These are phyloP conservation scores for Chaetura pelagica DNA, from an alignment of 2,113 vertebrate species.

Conservation along the genomic window DNA sequence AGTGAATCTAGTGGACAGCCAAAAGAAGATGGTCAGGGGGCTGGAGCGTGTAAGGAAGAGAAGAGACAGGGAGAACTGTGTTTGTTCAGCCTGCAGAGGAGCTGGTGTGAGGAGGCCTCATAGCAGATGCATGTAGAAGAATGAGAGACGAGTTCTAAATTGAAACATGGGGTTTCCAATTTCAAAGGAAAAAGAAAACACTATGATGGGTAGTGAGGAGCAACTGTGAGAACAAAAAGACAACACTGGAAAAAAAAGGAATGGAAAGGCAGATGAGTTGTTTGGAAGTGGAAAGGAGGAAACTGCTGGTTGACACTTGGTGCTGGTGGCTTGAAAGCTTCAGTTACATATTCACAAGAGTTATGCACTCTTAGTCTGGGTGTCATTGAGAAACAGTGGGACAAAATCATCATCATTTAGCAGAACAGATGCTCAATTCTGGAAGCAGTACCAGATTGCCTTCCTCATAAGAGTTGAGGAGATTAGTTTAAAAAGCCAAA, in stretches of 20 bases:
- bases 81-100: background rate
- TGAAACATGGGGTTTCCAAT: background rate
- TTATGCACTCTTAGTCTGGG: background rate
- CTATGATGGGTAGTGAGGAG: background rate
- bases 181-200: background rate
- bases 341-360: background rate
- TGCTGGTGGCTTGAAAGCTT: background rate
- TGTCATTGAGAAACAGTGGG: background rate
- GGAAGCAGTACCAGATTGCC: background rate
- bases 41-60: rapidly evolving
- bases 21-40: background rate
- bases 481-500: background rate
- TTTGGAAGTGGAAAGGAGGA: background rate
- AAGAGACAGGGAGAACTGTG: background rate
- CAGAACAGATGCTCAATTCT: background rate
- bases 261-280: background rate
- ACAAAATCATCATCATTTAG: background rate
- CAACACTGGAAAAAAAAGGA: background rate
- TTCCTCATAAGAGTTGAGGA: background rate
- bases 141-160: background rate
- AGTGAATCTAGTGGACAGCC: background rate
- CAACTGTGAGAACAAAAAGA: too few species aligned
- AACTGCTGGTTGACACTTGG: background rate
- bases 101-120: background rate
- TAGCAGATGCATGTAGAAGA: background rate